Base-by-base conservation (phyloP, 92 coral and sea anemone species). In the Zoanthus sansibaricus region DNA sequence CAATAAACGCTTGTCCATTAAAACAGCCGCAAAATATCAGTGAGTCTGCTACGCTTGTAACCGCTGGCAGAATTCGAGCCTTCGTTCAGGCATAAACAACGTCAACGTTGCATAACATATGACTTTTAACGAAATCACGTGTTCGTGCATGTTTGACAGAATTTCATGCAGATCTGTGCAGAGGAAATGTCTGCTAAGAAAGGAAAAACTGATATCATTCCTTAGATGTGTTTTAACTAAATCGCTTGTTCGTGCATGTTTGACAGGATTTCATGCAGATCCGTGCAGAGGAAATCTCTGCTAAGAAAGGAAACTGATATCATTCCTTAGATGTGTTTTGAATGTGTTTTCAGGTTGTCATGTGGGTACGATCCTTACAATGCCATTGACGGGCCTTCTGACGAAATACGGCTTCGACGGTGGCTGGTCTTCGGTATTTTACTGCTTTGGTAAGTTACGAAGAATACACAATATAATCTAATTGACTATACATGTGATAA, bases 341-440 rank as follows among this genome's bases (percentile, higher is more conserved):
- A 62, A 13, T 37, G 2, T 7, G 7, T 79, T 79, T 79, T 16
- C 86, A 94, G 97, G 98, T n/a, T 95, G 98, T 92, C 94, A 94
- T 78, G 96, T 94, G 70, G 98, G 98, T 20, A 94, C 98, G 2
- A 94, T 95, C 77, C 92, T 95, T 48, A 95, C 98, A 8, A 95
- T 95, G 98, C 97, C 98, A 18, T 89, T 95, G 48, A 89, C 95
- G 30, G 97, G 97, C 78, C 87, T 95, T 32, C 79, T 95, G 37
- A 94, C 97, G 16, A 94, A 91, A 20, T 95, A 95, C 83, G 98
- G 98, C 6, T 95, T 95, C 84, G 98, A 94, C 74, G 98, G 98
- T 7, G 98, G 98, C 84, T 96, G 98, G 98, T 93, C 98, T 5
- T 96, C 98, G 3, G 98, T 96, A 16, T 96, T 96, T 47, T 96